phyloP scores from a whole-genome alignment of 2,888 invertebrate species.

The Heliconius cydno region DNA sequence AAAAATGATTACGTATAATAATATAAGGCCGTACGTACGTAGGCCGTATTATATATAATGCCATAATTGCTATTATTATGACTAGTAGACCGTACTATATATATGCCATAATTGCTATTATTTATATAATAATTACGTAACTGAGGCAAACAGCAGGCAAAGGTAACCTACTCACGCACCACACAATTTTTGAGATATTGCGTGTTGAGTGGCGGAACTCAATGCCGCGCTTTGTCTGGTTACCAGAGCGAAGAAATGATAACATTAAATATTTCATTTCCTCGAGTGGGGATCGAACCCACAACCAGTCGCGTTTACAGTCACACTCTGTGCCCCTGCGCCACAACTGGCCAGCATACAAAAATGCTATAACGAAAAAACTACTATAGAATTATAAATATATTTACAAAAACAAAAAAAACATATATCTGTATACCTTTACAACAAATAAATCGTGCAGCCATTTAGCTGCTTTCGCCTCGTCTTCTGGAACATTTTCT shows the following conservation, averaged over 20 bases:
- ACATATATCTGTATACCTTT: constrained; percentile 84
- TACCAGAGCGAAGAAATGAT: too few species aligned
- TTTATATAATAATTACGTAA: neutral
- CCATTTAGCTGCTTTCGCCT: constrained; percentile 90
- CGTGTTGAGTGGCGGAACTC: neutral
- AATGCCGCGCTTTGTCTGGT: neutral
- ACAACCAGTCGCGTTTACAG: neutral
- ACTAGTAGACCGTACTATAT: too few species aligned
- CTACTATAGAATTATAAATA: neutral
- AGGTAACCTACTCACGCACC: neutral
- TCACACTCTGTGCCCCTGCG: too few species aligned
- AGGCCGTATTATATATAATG: too few species aligned
- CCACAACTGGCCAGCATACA: too few species aligned
- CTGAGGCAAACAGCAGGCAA: neutral
- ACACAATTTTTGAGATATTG: neutral
- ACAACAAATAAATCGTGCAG: constrained; percentile 91
- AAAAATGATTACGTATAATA: too few species aligned
- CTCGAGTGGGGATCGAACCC: neutral
- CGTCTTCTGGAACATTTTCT: constrained; percentile 89
- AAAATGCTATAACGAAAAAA: too few species aligned
- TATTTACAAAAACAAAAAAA: neutral
- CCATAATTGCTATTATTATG: too few species aligned
- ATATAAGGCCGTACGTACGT: too few species aligned
- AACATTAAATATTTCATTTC: neutral
- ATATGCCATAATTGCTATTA: too few species aligned